Evolutionary conservation across 2,797 vertebrate genomes (phyloP).

Genomic region (Otolemur crassicaudatus): DNA sequence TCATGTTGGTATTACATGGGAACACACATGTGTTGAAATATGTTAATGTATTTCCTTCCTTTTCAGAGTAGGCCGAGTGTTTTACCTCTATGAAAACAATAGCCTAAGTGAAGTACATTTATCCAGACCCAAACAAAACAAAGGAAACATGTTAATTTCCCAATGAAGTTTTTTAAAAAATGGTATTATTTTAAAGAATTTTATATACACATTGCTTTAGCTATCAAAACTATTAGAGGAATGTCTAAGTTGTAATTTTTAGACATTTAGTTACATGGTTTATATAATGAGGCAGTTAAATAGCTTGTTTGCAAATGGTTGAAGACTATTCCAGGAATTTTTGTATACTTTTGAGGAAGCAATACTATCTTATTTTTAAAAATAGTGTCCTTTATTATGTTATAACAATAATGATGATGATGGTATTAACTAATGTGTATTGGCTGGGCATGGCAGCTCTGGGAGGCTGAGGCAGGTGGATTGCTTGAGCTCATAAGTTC

Average conservation of each 20-base stretch:
- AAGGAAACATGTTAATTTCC: constrained; percentile 41
- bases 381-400: background rate
- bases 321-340: background rate
- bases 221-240: background rate
- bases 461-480: too few relatives aligned
- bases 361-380: constrained; percentile 14
- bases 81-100: background rate
- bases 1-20: background rate
- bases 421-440: background rate
- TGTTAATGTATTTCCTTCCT: background rate
- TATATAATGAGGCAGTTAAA: background rate
- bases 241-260: constrained; percentile 25
- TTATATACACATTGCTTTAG: background rate
- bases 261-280: background rate
- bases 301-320: constrained; percentile 10
- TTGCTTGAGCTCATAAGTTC: too few relatives aligned
- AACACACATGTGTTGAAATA: background rate
- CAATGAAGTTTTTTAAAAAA: background rate
- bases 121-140: background rate
- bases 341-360: background rate
- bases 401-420: background rate
- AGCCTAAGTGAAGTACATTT: constrained; percentile 35
- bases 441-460: background rate
- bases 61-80: background rate
- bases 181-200: background rate